phyloP scores from a whole-genome alignment of 2,797 vertebrate species.

The Crocodylus rhombifer region DNA sequence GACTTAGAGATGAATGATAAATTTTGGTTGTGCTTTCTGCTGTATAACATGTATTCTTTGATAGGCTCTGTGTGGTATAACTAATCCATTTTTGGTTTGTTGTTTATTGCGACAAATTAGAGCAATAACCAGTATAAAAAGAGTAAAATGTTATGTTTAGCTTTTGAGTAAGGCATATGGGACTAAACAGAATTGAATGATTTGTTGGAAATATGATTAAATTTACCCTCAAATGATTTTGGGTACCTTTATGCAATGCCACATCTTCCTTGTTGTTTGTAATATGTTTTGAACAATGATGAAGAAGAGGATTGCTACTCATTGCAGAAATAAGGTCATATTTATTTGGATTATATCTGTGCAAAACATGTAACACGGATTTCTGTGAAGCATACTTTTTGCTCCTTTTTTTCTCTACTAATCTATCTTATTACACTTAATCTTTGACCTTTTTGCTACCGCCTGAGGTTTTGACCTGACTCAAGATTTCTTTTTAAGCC shows the following conservation, averaged over 20 bases:
- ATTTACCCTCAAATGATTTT: background rate
- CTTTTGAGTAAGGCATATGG: background rate
- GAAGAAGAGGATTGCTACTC: constrained; percentile 22
- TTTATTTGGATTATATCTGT: background rate
- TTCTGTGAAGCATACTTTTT: constrained; percentile 46
- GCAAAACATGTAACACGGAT: background rate
- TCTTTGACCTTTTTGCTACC: constrained; percentile 72
- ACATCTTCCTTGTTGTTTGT: constrained; percentile 27
- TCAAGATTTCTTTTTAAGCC: constrained; percentile 77
- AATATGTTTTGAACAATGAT: constrained; percentile 38
- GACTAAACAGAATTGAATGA: background rate
- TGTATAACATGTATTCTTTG: background rate
- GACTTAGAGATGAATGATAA: background rate
- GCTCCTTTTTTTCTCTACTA: constrained; percentile 49
- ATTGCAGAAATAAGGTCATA: constrained; percentile 24
- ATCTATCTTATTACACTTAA: constrained; percentile 71
- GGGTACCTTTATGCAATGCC: constrained; percentile 5
- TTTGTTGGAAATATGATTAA: background rate
- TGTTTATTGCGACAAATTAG: background rate
- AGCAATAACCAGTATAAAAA: background rate
- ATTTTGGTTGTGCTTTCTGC: background rate
- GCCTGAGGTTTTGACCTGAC: constrained; percentile 77
- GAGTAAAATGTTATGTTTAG: background rate
- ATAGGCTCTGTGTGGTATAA: background rate
- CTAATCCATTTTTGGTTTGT: background rate